A percentile compares a stretch with the other conserved stretches of the same genome.
These are phyloP conservation scores for Drosophila kikkawai DNA, from an alignment of 1,140 invertebrate genomes.

Conservation along the genomic window DNA sequence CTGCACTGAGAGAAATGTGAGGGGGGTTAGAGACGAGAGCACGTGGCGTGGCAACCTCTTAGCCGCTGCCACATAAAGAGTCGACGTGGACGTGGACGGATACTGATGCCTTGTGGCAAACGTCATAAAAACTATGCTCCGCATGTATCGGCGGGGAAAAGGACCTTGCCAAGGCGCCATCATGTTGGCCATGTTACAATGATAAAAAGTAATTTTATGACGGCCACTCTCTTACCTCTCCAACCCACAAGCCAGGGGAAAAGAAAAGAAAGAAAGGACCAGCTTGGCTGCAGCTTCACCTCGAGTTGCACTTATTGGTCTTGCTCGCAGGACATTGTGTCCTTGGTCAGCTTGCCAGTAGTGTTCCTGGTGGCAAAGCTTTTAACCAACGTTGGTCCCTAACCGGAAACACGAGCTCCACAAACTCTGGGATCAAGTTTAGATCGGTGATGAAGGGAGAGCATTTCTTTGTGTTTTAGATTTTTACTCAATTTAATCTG, in stretches of 20 bases:
- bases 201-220: slow-evolving; percentile 84
- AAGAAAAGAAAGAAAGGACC: slow-evolving; percentile 19
- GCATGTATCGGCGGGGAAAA: slow-evolving; percentile 32
- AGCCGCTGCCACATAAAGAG: slow-evolving; percentile 68
- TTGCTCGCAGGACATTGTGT: slow-evolving; percentile 37
- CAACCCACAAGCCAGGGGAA: slow-evolving; percentile 8
- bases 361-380: slow-evolving; percentile 20
- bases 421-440: slow-evolving; percentile 18
- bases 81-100: slow-evolving; percentile 72
- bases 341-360: slow-evolving; percentile 18
- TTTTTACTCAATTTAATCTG: neutral
- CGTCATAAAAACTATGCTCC: slow-evolving; percentile 67
- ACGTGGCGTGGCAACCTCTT: slow-evolving; percentile 62
- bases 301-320: slow-evolving; percentile 47
- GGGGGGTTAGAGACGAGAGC: neutral
- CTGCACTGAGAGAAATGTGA: slow-evolving; percentile 33
- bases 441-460: slow-evolving; percentile 21
- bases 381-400: slow-evolving; percentile 24
- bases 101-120: slow-evolving; percentile 62
- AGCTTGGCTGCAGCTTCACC: slow-evolving; percentile 30
- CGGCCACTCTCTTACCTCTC: slow-evolving; percentile 56
- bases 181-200: slow-evolving; percentile 76
- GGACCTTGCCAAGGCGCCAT: slow-evolving; percentile 35
- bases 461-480: neutral
- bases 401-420: slow-evolving; percentile 16